These are phyloP conservation scores for Phoebastria nigripes DNA, from an alignment of 2,797 vertebrate species.

Conservation along the genomic window DNA sequence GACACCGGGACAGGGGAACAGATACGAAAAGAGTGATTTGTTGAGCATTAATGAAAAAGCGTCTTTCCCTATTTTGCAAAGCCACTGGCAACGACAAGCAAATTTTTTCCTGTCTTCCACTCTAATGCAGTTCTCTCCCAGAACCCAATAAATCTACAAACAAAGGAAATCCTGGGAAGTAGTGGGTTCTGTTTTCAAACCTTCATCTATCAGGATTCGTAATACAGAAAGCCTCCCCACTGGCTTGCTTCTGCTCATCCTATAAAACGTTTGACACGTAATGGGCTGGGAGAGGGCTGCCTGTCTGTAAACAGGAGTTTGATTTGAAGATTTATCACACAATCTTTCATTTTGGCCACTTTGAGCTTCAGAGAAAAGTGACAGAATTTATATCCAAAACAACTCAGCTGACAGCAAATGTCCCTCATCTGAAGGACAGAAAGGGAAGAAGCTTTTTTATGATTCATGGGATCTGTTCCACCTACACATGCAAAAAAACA, in stretches of 20 bases:
- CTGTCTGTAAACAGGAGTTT: background rate
- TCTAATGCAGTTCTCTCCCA: background rate
- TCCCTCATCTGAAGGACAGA: background rate
- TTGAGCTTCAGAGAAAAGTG: background rate
- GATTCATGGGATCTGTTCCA: slow-evolving; percentile 51
- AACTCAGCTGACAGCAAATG: slow-evolving; percentile 23
- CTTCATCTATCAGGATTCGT: background rate
- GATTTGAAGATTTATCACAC: background rate
- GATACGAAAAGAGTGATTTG: background rate
- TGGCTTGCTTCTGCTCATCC: background rate
- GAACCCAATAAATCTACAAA: background rate
- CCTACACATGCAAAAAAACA: background rate
- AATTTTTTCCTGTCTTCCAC: background rate
- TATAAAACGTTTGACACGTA: fast-evolving
- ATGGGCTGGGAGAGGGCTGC: background rate
- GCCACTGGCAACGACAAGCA: background rate
- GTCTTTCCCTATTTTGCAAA: background rate
- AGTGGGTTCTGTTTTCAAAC: background rate
- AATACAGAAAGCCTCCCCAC: background rate
- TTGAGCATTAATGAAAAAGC: fast-evolving
- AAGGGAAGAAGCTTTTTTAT: background rate
- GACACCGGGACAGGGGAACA: fast-evolving
- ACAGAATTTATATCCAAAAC: background rate
- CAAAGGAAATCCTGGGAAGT: background rate
- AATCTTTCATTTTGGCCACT: background rate